Base-by-base conservation (phyloP, 2,888 invertebrate species). In the Selenia dentaria region DNA sequence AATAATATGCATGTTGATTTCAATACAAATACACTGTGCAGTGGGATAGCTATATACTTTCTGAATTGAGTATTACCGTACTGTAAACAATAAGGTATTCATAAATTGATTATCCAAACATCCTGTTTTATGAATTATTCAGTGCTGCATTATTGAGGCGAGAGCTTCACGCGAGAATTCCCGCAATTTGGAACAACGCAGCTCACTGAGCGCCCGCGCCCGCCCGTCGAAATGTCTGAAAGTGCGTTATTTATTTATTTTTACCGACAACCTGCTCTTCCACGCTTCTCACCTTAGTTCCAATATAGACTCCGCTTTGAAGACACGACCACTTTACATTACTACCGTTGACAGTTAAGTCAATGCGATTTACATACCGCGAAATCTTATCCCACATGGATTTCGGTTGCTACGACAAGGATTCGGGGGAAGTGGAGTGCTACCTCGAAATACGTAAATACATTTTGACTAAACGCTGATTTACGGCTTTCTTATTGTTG, bases 371-470 rank as follows among this genome's bases (percentile, higher is more conserved):
- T 50, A 67, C 64, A 67, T 62, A 67, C 52, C 70, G 69, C 67
- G 62, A 58, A 61, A 51, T 64, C 56, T 64, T 62, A 46, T 64
- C 65, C 73, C 75, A 70, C 80, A 93, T 94, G 92, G 92, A 92
- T 87, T 92, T 92, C 82, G 93, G 93, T 73, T 92, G 92, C 83
- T 85, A 91, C 77, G 92, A 93, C 83, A 93, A 93, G 74, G 92
- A 92, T 66, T 93, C 93, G 49, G 93, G 94, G 63, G 93, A 93
- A 79, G 88, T 93, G 85, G 94, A 94, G 89, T 93, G 93, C 86
- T 93, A 93, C 91, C 83, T 94, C 70, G 93, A 93, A 91, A 93
- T 93, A 90, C 91, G 93, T 93, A 91, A 92, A 92, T 92, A 84
- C 74, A 71, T 79, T 83, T 83, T 80, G 62, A 73, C 74, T 82